Percentiles rank a stretch among this genome's conserved stretches.
phyloP scores from a whole-genome alignment of 2,797 vertebrate species.

The Sandelia bainsii region DNA sequence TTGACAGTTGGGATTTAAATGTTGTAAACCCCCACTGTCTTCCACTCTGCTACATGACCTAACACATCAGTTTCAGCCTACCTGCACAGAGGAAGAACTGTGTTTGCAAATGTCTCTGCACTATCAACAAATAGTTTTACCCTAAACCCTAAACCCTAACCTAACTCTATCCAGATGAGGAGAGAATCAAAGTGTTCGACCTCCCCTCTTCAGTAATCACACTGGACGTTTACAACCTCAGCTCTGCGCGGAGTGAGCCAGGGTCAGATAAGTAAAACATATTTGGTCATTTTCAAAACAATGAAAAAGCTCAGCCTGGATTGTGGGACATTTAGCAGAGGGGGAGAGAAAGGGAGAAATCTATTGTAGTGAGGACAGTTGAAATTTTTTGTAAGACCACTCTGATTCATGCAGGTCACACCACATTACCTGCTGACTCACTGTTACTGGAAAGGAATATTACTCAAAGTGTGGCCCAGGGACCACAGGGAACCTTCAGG shows the following conservation, averaged over 20 bases:
- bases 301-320: conserved; percentile 26
- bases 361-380: conserved; percentile 42
- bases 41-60: conserved; percentile 16
- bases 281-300: conserved; percentile 65
- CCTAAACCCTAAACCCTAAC: not conserved
- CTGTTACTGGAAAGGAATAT: conserved; percentile 46
- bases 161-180: conserved; percentile 39
- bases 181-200: conserved; percentile 23
- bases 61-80: conserved; percentile 35
- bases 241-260: conserved; percentile 27
- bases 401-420: conserved; percentile 35
- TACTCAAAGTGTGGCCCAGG: conserved; percentile 1
- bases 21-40: conserved; percentile 20
- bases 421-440: conserved; percentile 58
- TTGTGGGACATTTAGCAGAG: conserved; percentile 9
- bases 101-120: conserved; percentile 50
- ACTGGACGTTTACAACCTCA: conserved; percentile 47
- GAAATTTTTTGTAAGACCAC: conserved; percentile 39
- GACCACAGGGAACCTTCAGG: not conserved
- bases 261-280: conserved; percentile 61
- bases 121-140: conserved; percentile 53
- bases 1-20: conserved; percentile 31
- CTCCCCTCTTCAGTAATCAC: conserved; percentile 48
- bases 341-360: not conserved
- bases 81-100: conserved; percentile 13